phyloP scores from a whole-genome alignment of 2,113 vertebrate species.

The Phrynocephalus versicolor region DNA sequence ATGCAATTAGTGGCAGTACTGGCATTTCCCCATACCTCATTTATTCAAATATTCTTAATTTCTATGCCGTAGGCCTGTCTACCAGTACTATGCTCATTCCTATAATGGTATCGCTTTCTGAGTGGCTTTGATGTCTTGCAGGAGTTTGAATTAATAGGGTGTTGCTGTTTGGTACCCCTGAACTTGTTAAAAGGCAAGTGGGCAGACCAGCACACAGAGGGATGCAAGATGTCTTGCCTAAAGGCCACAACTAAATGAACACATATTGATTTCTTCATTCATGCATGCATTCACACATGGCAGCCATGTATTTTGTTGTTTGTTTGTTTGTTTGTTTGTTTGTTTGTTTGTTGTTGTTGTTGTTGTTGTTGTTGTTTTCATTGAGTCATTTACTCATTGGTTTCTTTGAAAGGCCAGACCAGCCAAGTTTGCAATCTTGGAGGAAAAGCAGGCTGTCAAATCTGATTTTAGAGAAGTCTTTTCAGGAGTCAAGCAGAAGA shows the following conservation, averaged over 20 bases:
- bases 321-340: too few species aligned
- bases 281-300: constrained; percentile 3
- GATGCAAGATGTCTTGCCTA: background rate
- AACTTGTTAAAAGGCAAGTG: background rate
- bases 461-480: background rate
- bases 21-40: background rate
- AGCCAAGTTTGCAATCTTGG: background rate
- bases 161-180: background rate
- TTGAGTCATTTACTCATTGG: background rate
- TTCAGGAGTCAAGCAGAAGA: background rate
- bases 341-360: too few species aligned
- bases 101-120: background rate
- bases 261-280: background rate
- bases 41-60: constrained; percentile 10
- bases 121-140: background rate
- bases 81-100: background rate
- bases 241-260: constrained; percentile 19
- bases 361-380: too few species aligned
- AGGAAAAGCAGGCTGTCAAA: background rate
- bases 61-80: background rate
- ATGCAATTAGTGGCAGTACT: background rate
- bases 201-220: background rate
- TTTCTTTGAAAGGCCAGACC: constrained; percentile 2
- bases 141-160: background rate
- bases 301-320: too few species aligned